Conservation (phyloP, 2,888 invertebrate genomes). For the Xylocampa areola region DNA sequence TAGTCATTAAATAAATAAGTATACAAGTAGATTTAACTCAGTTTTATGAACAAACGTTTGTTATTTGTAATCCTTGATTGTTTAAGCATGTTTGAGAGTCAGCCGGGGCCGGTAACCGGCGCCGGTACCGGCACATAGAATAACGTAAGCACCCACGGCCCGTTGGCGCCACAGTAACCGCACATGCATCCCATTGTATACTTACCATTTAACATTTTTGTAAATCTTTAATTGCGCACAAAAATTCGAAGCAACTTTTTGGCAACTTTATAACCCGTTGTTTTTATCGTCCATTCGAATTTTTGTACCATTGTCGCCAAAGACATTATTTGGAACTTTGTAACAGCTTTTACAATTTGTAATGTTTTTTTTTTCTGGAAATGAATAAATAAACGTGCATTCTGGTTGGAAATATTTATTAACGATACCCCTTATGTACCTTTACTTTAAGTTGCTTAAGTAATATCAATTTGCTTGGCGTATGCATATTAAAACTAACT, state of each 20-base stretch:
- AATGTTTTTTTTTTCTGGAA: constrained; percentile 73
- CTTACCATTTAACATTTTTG: constrained; percentile 42
- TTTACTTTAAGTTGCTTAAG: constrained; percentile 13
- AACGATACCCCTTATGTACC: neutral
- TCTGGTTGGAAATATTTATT: constrained; percentile 52
- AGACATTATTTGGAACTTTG: constrained; percentile 66
- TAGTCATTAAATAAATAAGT: constrained; percentile 86
- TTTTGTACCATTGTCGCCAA: constrained; percentile 65
- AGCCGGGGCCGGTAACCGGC: neutral
- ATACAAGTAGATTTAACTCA: constrained; percentile 77
- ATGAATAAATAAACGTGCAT: constrained; percentile 83
- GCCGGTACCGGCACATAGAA: constrained; percentile 14
- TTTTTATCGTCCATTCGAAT: constrained; percentile 40
- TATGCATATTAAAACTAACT: too few species aligned
- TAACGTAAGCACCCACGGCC: constrained; percentile 16
- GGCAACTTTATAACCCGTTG: constrained; percentile 54
- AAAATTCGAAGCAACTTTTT: constrained; percentile 56
- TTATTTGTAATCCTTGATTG: constrained; percentile 74
- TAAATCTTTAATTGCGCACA: constrained; percentile 52
- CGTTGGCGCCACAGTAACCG: constrained; percentile 28
- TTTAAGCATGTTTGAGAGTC: constrained; percentile 40
- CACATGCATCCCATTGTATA: constrained; percentile 46
- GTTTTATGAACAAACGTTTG: constrained; percentile 76
- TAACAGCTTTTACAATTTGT: constrained; percentile 80
- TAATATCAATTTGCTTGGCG: too few species aligned